Conservation (phyloP, 2,888 invertebrate species). For the Cheilosia impressa region DNA sequence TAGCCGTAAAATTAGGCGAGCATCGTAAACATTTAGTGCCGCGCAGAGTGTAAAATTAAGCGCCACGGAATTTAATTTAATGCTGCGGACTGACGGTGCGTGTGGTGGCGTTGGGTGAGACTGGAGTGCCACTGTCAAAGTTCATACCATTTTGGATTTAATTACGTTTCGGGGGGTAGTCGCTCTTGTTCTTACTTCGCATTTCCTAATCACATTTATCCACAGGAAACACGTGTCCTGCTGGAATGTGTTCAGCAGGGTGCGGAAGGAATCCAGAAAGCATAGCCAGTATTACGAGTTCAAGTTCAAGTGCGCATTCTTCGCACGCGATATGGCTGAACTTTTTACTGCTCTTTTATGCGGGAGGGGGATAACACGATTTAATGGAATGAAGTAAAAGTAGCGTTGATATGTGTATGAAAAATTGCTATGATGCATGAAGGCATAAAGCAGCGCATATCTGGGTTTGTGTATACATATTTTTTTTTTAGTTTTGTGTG, state of each 20-base stretch:
- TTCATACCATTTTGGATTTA: constrained; percentile 44
- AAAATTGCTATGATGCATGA: constrained; percentile 8
- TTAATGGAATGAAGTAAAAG: not conserved
- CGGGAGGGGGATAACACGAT: not conserved
- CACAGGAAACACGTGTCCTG: constrained; percentile 27
- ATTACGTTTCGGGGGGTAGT: constrained; percentile 16
- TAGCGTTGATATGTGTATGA: constrained; percentile 15
- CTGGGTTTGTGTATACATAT: no score
- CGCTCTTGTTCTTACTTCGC: constrained; percentile 3
- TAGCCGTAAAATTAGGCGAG: not conserved
- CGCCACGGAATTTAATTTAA: constrained; percentile 4
- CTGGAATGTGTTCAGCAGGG: constrained; percentile 9
- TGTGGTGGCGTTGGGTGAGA: not conserved
- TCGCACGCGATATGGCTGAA: constrained; percentile 23
- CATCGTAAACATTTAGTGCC: constrained; percentile 1
- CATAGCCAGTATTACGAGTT: constrained; percentile 1
- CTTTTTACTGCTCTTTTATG: not conserved
- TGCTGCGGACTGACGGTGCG: not conserved
- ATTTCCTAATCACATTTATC: constrained; percentile 34
- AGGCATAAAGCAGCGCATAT: not conserved
- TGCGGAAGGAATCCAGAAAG: constrained; percentile 17
- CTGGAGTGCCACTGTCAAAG: constrained; percentile 29
- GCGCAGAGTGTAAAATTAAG: not conserved
- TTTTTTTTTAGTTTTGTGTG: no score
- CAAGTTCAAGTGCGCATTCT: constrained; percentile 42